These are phyloP conservation scores for Crambe crambe DNA, from an alignment of 37 sponge, comb jelly and placozoan species.

Conservation along the genomic window DNA sequence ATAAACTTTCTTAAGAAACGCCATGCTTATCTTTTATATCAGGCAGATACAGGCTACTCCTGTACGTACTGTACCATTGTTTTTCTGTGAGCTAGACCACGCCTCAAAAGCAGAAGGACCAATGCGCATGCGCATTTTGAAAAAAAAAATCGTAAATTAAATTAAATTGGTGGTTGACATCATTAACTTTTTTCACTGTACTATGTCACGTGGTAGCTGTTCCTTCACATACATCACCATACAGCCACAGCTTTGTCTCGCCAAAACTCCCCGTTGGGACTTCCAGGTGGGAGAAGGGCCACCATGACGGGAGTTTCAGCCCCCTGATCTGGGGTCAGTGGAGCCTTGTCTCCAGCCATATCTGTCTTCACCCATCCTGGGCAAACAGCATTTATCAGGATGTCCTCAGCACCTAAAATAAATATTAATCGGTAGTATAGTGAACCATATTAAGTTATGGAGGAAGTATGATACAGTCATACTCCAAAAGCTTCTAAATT, in stretches of 20 bases:
- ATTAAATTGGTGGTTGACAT: no score
- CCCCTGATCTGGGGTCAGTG: constrained; percentile 77
- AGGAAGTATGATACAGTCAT: not conserved
- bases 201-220: no score
- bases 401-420: constrained; percentile 32
- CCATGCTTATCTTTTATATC: no score
- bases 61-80: no score
- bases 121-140: no score
- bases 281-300: constrained; percentile 61
- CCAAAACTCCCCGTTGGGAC: constrained; percentile 82
- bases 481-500: not conserved
- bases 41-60: no score
- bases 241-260: constrained; percentile 24
- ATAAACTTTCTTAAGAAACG: no score
- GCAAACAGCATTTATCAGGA: constrained; percentile 74
- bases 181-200: no score
- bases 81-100: no score
- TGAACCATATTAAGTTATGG: not conserved
- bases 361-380: constrained; percentile 82
- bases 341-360: constrained; percentile 67
- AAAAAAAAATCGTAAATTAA: no score
- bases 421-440: not conserved
- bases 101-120: no score
- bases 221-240: no score
- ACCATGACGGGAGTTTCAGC: constrained; percentile 77